Evolutionary conservation across 2,888 invertebrate genomes (phyloP), one percentile per base, ranked within the genome.

Genomic region (Periphyllus acericola): DNA sequence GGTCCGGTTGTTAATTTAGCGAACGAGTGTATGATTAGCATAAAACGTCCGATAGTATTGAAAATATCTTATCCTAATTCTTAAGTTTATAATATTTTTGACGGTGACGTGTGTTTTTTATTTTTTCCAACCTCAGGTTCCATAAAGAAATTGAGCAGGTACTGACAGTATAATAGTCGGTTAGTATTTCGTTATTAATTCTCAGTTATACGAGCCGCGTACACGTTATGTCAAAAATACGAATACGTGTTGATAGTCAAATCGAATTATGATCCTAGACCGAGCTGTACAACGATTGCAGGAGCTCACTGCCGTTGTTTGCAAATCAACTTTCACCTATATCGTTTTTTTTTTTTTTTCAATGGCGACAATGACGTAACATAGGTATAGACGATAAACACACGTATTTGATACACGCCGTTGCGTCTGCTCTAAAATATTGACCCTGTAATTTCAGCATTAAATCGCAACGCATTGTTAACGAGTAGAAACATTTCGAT

Each of bases 261-360:
- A 76, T 84, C 40, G 66, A 84, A 76, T 84, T 84, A 76, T 66
- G 60, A 76, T 76, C 75, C 29, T 84, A 75, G 83, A 74, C 83
- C 17, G 75, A 83, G 74, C n/a, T 6, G 25, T 75, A 75, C 29
- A 60, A 83, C 29, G 55, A 36, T 75, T 75, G 74, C 55, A 60
- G 74, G 72, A 72, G 74, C 74, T 83, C 79, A 52, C 71, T 72
- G 78, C 71, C 32, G 86, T 87, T 80, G 86, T 80, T 71, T 74
- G 86, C 80, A 80, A 86, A 87, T 87, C 86, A 80, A 87, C 86
- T 87, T 87, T 87, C 86, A 87, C 86, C 86, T 87, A 74, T 60
- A 80, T 74, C 46, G 68, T 80, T 87, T 85, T 85, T 76, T 83
- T 46, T 46, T 46, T 46, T 78, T 29, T 86, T 87, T 87, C 80